Conservation (phyloP, 2,797 vertebrate species). For the Carcharodon carcharias region DNA sequence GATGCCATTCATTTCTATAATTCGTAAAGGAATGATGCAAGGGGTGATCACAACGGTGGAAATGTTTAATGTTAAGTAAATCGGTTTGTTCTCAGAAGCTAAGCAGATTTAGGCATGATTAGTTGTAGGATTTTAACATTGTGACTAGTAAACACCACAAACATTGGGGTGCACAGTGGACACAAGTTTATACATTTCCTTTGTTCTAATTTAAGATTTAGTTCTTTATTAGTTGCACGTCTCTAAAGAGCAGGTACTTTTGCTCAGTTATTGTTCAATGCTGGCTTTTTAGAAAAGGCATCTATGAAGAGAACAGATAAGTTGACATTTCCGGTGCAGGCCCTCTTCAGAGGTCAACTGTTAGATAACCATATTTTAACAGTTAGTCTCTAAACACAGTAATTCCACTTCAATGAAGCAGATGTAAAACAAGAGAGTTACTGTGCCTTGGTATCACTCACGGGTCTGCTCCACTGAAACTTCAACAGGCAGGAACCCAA, state of each 20-base stretch:
- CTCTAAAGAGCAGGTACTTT: background rate
- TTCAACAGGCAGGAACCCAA: background rate
- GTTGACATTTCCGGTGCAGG: background rate
- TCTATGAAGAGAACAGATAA: background rate
- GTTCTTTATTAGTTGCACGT: background rate
- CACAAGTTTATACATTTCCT: background rate
- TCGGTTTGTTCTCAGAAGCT: background rate
- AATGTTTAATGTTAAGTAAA: background rate
- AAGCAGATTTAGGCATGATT: background rate
- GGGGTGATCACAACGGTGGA: background rate
- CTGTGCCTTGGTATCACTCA: background rate
- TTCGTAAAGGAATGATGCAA: background rate
- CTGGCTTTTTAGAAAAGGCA: background rate
- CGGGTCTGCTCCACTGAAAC: background rate
- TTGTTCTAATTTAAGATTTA: background rate
- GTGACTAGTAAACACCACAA: background rate
- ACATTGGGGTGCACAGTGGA: background rate
- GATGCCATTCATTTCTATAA: background rate
- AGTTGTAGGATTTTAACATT: background rate
- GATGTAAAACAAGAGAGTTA: background rate
- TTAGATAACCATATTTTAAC: background rate
- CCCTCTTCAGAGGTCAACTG: background rate
- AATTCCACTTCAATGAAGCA: background rate
- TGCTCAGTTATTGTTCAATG: background rate
- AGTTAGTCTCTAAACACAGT: background rate